These are phyloP conservation scores for Drosophila nigricruria DNA, from an alignment of 2,888 invertebrate genomes.

Conservation along the genomic window DNA sequence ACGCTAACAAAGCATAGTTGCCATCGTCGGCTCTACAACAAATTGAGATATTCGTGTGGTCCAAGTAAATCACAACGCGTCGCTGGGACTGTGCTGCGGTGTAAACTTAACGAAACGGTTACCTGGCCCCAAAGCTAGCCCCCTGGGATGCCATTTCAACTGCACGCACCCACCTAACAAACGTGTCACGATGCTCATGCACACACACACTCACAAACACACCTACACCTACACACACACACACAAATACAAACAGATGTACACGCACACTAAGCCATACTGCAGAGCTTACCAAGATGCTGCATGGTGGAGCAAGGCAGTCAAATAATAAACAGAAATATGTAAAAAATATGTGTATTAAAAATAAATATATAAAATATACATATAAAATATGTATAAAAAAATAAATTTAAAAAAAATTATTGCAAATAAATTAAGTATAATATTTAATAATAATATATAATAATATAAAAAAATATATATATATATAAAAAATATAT, in stretches of 20 bases:
- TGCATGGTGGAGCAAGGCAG: constrained; percentile 27
- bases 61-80: constrained; percentile 35
- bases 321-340: not conserved
- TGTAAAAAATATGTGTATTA: not conserved
- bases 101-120: constrained; percentile 8
- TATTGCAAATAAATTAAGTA: too few species aligned
- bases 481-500: too few species aligned
- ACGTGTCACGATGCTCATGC: constrained; percentile 15
- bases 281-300: constrained; percentile 26
- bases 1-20: constrained; percentile 33
- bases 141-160: constrained; percentile 38
- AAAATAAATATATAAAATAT: not conserved
- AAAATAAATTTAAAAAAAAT: not conserved
- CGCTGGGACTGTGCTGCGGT: constrained; percentile 5
- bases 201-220: not conserved
- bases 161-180: constrained; percentile 15
- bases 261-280: constrained; percentile 20
- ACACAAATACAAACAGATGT: not conserved
- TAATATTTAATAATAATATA: too few species aligned
- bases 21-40: constrained; percentile 23
- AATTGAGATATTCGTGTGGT: constrained; percentile 35
- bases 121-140: constrained; percentile 16
- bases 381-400: not conserved
- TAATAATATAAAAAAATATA: too few species aligned
- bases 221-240: not conserved